A percentile compares a stretch with the other conserved stretches of the same genome.
Conservation (phyloP, 1,140 invertebrate species). For the Triops cancriformis region DNA sequence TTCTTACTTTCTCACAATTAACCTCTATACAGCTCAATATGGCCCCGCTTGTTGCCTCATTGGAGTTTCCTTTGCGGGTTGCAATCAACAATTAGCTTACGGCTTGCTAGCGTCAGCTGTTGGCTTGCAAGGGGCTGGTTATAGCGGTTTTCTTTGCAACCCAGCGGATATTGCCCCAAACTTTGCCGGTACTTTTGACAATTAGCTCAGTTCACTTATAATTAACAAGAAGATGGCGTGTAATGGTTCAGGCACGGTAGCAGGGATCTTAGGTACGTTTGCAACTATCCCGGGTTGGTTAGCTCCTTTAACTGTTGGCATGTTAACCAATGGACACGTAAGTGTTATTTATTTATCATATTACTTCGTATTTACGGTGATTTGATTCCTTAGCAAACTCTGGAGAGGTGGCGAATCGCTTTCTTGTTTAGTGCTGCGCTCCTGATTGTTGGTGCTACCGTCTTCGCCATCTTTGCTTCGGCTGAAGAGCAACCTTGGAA, state of each 20-base stretch:
- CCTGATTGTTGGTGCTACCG: conserved; percentile 62
- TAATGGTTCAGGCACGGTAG: conserved; percentile 42
- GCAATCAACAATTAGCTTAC: conserved; percentile 26
- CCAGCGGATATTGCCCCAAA: conserved; percentile 27
- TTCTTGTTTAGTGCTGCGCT: conserved; percentile 70
- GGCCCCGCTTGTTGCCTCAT: conserved; percentile 30
- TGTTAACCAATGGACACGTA: conserved; percentile 41
- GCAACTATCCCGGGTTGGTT: conserved; percentile 48
- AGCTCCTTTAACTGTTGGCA: conserved; percentile 43
- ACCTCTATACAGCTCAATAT: conserved; percentile 31
- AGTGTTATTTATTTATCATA: conserved; percentile 26
- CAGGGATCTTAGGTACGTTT: conserved; percentile 49
- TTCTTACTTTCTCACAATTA: no score
- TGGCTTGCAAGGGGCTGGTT: conserved; percentile 26
- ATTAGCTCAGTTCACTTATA: no score
- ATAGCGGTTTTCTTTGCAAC: conserved; percentile 27
- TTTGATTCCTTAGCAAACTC: conserved; percentile 57
- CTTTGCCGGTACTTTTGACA: conserved; percentile 24
- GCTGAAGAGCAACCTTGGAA: conserved; percentile 79
- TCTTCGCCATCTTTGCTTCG: conserved; percentile 68
- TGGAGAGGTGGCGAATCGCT: conserved; percentile 69
- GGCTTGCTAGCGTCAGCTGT: conserved; percentile 24
- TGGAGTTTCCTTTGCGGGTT: conserved; percentile 32
- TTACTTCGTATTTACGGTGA: not conserved
- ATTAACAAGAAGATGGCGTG: no score